phyloP scores from a whole-genome alignment of 2,888 invertebrate species.

The Pandemis heparana region DNA sequence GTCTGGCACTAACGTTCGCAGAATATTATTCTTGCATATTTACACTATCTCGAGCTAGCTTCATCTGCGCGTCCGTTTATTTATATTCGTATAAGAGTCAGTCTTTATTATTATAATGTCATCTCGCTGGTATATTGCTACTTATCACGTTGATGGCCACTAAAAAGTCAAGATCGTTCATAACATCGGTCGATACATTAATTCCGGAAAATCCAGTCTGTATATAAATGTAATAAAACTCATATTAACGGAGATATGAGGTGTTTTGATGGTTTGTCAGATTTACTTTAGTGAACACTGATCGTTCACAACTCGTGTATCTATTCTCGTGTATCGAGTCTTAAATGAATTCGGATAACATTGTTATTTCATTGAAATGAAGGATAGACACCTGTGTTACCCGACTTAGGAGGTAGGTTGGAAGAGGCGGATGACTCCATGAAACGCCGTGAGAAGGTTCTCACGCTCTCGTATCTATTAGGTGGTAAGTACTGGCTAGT shows the following conservation, averaged over 20 bases:
- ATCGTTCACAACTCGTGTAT: background rate
- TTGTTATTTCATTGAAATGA: slow-evolving; percentile 5
- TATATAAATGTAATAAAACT: background rate
- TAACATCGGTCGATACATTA: slow-evolving; percentile 6
- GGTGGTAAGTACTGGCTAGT: slow-evolving; percentile 4
- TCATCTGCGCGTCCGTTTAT: slow-evolving; percentile 15
- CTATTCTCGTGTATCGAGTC: background rate
- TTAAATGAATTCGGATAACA: background rate
- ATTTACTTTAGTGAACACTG: background rate
- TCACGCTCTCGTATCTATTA: slow-evolving; percentile 1
- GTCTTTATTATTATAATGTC: slow-evolving; percentile 15
- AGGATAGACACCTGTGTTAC: slow-evolving; percentile 26
- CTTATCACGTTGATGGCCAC: slow-evolving; percentile 15
- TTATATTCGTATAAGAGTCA: slow-evolving; percentile 13
- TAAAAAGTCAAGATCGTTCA: slow-evolving; percentile 22
- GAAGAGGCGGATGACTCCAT: background rate
- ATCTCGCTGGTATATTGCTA: slow-evolving; percentile 11
- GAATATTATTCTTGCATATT: slow-evolving; percentile 17
- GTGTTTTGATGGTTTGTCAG: background rate
- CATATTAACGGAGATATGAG: background rate
- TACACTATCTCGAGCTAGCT: slow-evolving; percentile 9
- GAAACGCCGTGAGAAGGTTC: slow-evolving; percentile 32
- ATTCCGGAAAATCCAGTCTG: slow-evolving; percentile 21
- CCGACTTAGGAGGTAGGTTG: slow-evolving; percentile 24
- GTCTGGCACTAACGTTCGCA: slow-evolving; percentile 2